Evolutionary conservation across 2,113 vertebrate species (phyloP).

Genomic region (Grallaria varia): DNA sequence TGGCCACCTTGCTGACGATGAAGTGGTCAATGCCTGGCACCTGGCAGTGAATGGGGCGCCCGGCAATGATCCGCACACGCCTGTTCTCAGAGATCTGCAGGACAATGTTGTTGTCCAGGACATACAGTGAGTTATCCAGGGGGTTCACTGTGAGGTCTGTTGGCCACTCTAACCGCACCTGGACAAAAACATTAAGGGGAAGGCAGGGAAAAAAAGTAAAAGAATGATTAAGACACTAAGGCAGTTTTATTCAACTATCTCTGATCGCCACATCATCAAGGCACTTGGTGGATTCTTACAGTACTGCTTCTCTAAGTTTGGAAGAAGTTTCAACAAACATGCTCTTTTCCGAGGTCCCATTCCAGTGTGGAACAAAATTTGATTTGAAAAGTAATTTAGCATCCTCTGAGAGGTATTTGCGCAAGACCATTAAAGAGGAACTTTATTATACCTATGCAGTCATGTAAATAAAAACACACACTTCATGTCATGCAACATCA

Average conservation of each 20-base stretch:
- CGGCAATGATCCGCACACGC: slow-evolving; percentile 91
- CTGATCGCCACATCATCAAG: neutral
- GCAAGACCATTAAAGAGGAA: slow-evolving; percentile 16
- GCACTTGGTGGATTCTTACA: neutral
- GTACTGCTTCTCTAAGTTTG: neutral
- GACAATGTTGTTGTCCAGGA: slow-evolving; percentile 98
- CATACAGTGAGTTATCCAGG: slow-evolving; percentile 93
- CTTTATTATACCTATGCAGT: slow-evolving; percentile 31
- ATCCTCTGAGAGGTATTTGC: neutral
- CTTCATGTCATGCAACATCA: slow-evolving; percentile 8
- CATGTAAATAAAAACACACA: slow-evolving; percentile 40
- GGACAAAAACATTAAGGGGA: neutral
- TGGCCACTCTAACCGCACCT: slow-evolving; percentile 97
- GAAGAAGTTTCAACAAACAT: neutral
- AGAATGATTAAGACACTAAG: neutral
- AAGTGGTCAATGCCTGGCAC: slow-evolving; percentile 91
- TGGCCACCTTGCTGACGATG: slow-evolving; percentile 88
- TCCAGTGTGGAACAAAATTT: neutral
- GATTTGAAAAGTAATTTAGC: neutral
- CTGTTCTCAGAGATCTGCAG: slow-evolving; percentile 91
- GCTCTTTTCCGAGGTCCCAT: neutral
- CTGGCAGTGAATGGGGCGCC: slow-evolving; percentile 96
- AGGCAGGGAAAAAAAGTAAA: neutral
- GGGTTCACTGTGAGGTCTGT: slow-evolving; percentile 95
- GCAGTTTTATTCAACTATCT: neutral